Evolutionary conservation across 2,888 invertebrate genomes (phyloP), one percentile per base, ranked within the genome.

Genomic region (Drosophila limbata): DNA sequence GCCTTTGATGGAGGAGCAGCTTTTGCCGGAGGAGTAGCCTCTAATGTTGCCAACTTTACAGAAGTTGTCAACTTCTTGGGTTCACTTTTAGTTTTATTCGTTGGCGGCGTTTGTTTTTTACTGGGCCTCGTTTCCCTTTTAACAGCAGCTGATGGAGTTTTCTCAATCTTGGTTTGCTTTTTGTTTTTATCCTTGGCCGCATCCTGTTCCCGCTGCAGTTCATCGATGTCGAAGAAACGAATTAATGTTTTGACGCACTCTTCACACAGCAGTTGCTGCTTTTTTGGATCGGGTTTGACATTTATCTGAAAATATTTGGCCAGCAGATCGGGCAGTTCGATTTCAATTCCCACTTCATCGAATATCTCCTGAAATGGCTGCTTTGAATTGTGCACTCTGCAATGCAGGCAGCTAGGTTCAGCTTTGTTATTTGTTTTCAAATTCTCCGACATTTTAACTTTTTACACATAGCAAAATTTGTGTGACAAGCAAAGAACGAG

Each of bases 271-370:
- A 86, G 56, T 53, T 91, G 90, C 3, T 66, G 39, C 2, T 75
- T 50, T 4, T 50, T 45, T 0, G 53, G 6, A 15, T 86, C 69
- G 6, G 68, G 50, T 3, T 59, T 60, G 3, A 91, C 70, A 33
- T 65, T 61, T 6, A 91, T 47, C 10, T 84, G 47, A 59, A 90
- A 92, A 71, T 84, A 85, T 28, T 84, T 80, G 4, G 69, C 68
- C 1, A 92, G 60, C 15, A 92, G 67, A 31, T 75, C 66, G 10
- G 88, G 73, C 37, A 92, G 68, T 6, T 87, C 89, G 10, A 92
- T 67, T 51, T 92, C 91, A 3, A 81, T 42, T 4, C 92, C 92
- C n/a, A 89, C 82, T 61, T 91, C 90, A 79, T 92, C 91, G 33
- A 89, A 92, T 40, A 92, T 84, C 44, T 90, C 82, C 21, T 90